These are phyloP conservation scores for Rutilus rutilus DNA, from an alignment of 2,113 vertebrate genomes.

Conservation along the genomic window DNA sequence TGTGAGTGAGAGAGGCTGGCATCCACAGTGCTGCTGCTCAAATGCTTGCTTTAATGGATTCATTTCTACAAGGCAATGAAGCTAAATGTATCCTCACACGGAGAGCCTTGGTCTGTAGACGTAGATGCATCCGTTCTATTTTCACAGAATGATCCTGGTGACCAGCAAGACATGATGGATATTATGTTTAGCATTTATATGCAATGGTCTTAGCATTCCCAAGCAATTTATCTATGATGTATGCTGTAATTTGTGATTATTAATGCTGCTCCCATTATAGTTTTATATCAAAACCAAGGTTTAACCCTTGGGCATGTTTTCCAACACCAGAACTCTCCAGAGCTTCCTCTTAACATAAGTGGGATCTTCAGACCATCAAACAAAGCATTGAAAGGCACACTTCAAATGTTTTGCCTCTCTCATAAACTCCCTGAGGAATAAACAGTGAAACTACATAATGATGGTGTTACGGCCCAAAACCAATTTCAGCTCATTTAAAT, in stretches of 20 bases:
- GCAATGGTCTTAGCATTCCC: not conserved
- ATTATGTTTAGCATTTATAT: not conserved
- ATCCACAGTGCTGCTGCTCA: slow-evolving; percentile 24
- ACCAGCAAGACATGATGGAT: not conserved
- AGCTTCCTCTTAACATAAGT: not conserved
- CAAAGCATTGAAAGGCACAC: slow-evolving; percentile 11
- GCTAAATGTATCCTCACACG: not conserved
- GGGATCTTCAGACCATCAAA: slow-evolving; percentile 45
- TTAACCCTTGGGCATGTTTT: slow-evolving; percentile 11
- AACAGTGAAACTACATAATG: slow-evolving; percentile 23
- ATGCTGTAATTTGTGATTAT: not conserved
- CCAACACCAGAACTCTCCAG: not conserved
- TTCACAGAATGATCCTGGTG: not conserved
- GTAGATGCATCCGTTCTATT: not conserved
- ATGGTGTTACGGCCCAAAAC: not conserved
- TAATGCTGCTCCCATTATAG: not conserved
- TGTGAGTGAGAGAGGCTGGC: slow-evolving; percentile 34
- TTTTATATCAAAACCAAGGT: slow-evolving; percentile 23
- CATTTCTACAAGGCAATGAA: slow-evolving; percentile 34
- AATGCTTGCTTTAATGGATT: slow-evolving; percentile 55
- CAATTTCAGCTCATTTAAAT: not conserved
- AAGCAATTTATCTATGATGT: not conserved
- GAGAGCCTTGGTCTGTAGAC: not conserved
- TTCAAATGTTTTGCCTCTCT: slow-evolving; percentile 13
- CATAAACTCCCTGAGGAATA: not conserved